Percentiles rank a stretch among this genome's conserved stretches.
These are phyloP conservation scores for Oryzias melastigma DNA, from an alignment of 2,113 vertebrate genomes.

Conservation along the genomic window DNA sequence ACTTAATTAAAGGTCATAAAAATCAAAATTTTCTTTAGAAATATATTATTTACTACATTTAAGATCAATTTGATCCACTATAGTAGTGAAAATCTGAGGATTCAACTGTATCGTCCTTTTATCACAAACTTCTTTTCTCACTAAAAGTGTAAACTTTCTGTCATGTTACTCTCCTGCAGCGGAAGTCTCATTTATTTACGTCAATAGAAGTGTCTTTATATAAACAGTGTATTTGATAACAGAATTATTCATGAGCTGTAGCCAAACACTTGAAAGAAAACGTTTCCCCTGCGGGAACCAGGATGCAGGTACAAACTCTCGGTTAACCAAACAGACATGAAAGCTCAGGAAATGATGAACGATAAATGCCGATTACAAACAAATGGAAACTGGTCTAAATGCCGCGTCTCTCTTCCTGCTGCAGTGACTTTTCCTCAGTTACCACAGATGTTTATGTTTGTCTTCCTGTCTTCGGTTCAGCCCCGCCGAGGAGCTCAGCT, in stretches of 20 bases:
- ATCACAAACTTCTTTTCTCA: too few relatives aligned
- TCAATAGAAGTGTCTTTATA: too few relatives aligned
- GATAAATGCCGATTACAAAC: neutral
- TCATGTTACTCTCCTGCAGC: neutral
- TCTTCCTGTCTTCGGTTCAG: conserved; percentile 66
- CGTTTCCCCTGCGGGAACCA: neutral
- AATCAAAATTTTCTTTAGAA: too few relatives aligned
- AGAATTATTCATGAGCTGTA: neutral
- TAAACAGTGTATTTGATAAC: too few relatives aligned
- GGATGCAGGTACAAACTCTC: conserved; percentile 10
- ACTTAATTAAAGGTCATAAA: too few relatives aligned
- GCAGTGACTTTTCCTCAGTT: neutral
- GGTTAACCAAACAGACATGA: conserved; percentile 5
- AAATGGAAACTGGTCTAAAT: conserved; percentile 3
- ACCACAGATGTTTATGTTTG: conserved; percentile 8
- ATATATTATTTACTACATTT: too few relatives aligned
- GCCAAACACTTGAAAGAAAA: neutral
- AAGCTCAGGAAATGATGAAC: neutral
- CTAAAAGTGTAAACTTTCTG: neutral
- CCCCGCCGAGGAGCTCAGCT: conserved; percentile 94
- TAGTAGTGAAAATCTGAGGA: too few relatives aligned
- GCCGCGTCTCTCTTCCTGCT: neutral
- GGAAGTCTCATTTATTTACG: neutral
- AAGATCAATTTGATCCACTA: too few relatives aligned
- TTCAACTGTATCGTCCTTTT: too few relatives aligned